Evolutionary conservation across 2,888 invertebrate genomes (phyloP), one percentile per base, ranked within the genome.

Genomic region (Strigamia maritima): DNA sequence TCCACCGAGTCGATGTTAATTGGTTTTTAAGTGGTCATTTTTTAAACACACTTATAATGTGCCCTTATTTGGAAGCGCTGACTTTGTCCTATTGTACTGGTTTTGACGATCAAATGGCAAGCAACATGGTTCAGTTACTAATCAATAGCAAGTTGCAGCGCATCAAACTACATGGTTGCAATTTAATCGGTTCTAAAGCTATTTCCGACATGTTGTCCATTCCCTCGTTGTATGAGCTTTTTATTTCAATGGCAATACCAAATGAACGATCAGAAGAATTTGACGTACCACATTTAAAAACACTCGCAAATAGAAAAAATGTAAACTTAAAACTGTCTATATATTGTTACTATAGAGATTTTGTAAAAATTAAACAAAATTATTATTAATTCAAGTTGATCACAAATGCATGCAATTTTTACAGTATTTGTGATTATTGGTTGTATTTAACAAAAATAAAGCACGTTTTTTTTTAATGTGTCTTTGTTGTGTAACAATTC

Each of bases 171-270:
- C 26, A 14, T 12, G 0, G 28, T 26, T 70, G 70, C 70, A 70
- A 70, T 70, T 10, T 12, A n/a, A 28, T 70, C 14, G 70, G 70
- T 1, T 28, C 70, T 14, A 70, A 70, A 28, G 28, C 70, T n/a
- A 28, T 70, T 10, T 0, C 2, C n/a, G 2, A 10, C n/a, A 70
- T 70, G 70, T n/a, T 70, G n/a, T 14, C 26, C 1, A 70, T 70
- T 70, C 70, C 70, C 12, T 2, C 70, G 14, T 26, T 70, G n/a
- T 28, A 28, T 26, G 6, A 70, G 16, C 16, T 70, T 26, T 70
- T 26, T n/a, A 70, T 70, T 70, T 70, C 70, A n/a, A 70, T 70
- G 70, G 8, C 70, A 70, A 70, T 70, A 28, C 70, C 70, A 28
- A 3, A 8, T 28, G 2, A 28, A 14, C 26, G 70, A 70, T 26